phyloP scores from a whole-genome alignment of 2,888 invertebrate species.

The Cerastis rubricosa region DNA sequence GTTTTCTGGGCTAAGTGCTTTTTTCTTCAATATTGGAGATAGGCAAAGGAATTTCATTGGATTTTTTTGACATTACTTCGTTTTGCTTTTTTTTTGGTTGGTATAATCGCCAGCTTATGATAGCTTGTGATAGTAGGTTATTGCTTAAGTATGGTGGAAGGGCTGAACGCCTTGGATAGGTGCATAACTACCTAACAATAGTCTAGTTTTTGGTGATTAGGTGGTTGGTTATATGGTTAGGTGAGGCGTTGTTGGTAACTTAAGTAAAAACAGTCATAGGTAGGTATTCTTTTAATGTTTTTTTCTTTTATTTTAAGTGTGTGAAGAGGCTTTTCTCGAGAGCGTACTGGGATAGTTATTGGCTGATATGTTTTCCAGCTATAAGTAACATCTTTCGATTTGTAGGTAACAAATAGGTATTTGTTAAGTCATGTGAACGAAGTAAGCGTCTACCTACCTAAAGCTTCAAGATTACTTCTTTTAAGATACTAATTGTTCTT shows the following conservation, averaged over 20 bases:
- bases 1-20: conserved; percentile 8
- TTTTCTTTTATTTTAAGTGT: not conserved
- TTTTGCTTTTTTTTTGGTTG: not conserved
- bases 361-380: not conserved
- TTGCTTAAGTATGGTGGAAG: not conserved
- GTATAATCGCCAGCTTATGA: not conserved
- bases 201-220: no score
- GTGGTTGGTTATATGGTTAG: no score
- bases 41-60: conserved; percentile 14
- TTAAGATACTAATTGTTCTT: not conserved
- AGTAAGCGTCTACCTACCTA: no score
- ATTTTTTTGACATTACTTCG: not conserved
- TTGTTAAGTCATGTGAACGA: no score
- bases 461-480: not conserved
- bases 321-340: not conserved
- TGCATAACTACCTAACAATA: no score
- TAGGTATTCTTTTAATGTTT: not conserved
- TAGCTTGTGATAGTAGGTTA: not conserved
- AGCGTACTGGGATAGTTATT: not conserved
- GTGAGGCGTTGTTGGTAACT: not conserved
- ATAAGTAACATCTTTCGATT: not conserved
- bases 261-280: not conserved
- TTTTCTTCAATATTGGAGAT: conserved; percentile 4
- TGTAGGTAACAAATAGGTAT: not conserved
- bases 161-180: not conserved